Evolutionary conservation across 2,888 invertebrate species (phyloP).

Genomic region (Beris morrisii): DNA sequence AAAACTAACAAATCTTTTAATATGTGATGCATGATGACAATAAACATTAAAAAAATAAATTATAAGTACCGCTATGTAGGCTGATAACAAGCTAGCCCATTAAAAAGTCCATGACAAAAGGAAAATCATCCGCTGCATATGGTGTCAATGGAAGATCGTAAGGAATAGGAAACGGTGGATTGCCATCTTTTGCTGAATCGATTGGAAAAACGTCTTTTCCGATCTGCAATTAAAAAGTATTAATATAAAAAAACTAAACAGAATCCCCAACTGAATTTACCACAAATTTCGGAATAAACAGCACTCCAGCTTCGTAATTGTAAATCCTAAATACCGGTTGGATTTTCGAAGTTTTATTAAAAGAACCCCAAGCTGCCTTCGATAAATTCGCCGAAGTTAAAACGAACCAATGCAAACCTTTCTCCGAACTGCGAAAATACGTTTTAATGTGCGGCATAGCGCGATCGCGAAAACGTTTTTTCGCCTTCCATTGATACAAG

Average conservation of each 20-base stretch:
- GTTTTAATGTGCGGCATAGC: slow-evolving; percentile 97
- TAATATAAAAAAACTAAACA: too few species aligned
- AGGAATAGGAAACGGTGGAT: slow-evolving; percentile 66
- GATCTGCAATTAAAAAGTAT: slow-evolving; percentile 57
- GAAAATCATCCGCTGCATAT: slow-evolving; percentile 69
- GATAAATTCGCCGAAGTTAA: slow-evolving; percentile 94
- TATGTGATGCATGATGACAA: too few species aligned
- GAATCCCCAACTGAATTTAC: slow-evolving; percentile 57
- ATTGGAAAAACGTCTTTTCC: slow-evolving; percentile 65
- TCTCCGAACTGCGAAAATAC: slow-evolving; percentile 76
- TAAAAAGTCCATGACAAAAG: slow-evolving; percentile 69
- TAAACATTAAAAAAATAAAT: too few species aligned
- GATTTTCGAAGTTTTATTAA: slow-evolving; percentile 62
- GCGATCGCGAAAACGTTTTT: slow-evolving; percentile 65
- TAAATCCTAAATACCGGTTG: slow-evolving; percentile 67
- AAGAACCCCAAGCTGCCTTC: slow-evolving; percentile 93
- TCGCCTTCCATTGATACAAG: slow-evolving; percentile 83
- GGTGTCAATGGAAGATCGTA: slow-evolving; percentile 80
- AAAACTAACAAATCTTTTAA: too few species aligned
- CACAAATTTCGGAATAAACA: slow-evolving; percentile 81
- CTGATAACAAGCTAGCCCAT: neutral
- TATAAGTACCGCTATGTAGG: too few species aligned
- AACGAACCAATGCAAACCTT: slow-evolving; percentile 72
- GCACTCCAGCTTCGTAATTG: slow-evolving; percentile 89
- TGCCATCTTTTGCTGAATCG: slow-evolving; percentile 47